A percentile compares a stretch with the other conserved stretches of the same genome.
Conservation (phyloP, 2,113 vertebrate species). For the Odocoileus hemionus region DNA sequence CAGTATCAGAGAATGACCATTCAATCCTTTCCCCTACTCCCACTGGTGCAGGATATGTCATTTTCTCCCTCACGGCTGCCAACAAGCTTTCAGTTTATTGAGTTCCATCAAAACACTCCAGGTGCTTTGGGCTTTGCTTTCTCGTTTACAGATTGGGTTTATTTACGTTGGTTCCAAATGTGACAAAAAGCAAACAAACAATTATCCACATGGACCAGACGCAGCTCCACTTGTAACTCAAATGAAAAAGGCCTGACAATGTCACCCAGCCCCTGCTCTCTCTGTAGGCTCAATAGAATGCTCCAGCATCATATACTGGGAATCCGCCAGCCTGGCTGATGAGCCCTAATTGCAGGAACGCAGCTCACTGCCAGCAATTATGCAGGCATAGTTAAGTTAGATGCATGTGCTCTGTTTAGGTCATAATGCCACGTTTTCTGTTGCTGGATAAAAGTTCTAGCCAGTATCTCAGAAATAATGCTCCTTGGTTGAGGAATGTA, state of each 20-base stretch:
- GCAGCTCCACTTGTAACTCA: conserved; percentile 15
- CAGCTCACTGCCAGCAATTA: conserved; percentile 49
- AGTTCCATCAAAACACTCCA: conserved; percentile 50
- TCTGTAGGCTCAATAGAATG: neutral
- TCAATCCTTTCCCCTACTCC: neutral
- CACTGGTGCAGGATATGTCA: neutral
- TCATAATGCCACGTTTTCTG: neutral
- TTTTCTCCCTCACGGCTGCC: conserved; percentile 30
- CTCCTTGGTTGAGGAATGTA: neutral
- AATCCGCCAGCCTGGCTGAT: conserved; percentile 36
- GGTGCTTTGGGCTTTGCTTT: conserved; percentile 56
- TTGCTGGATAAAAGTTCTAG: neutral
- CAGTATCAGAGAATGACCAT: neutral
- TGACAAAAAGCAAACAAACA: conserved; percentile 60
- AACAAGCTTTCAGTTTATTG: conserved; percentile 36
- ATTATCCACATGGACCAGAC: conserved; percentile 37
- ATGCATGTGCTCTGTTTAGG: neutral
- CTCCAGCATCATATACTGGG: neutral
- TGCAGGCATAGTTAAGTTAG: conserved; percentile 19
- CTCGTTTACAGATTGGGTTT: conserved; percentile 35
- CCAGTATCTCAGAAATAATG: neutral
- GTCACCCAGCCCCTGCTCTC: neutral
- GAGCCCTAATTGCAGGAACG: conserved; percentile 42
- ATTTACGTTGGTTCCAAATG: conserved; percentile 61
- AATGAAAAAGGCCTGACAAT: conserved; percentile 22